Percentiles rank a stretch among this genome's conserved stretches.
Evolutionary conservation across 2,888 invertebrate species (phyloP).

Genomic region (Conops quadrifasciatus): DNA sequence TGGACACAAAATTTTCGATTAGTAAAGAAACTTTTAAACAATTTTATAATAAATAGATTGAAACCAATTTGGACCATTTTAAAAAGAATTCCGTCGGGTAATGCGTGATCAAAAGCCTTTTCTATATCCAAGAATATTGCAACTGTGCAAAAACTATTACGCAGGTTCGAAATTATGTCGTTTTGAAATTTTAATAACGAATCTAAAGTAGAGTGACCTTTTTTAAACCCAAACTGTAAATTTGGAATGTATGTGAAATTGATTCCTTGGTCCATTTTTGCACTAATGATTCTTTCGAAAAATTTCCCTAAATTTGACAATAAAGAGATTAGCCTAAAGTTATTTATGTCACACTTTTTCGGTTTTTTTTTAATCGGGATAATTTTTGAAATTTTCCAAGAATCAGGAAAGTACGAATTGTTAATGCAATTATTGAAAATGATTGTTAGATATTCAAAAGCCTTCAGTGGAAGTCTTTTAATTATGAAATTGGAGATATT

Average conservation of each 20-base stretch:
- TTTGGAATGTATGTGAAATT: slow-evolving; percentile 22
- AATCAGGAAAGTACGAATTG: slow-evolving; percentile 9
- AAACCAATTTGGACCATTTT: slow-evolving; percentile 15
- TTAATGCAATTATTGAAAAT: not conserved
- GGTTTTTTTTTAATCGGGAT: slow-evolving; percentile 14
- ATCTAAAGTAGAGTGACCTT: slow-evolving; percentile 25
- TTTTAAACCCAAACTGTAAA: slow-evolving; percentile 34
- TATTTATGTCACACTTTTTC: slow-evolving; percentile 4
- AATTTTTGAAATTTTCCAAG: slow-evolving; percentile 16
- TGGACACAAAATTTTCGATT: slow-evolving; percentile 26
- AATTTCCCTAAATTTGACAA: too few relatives aligned
- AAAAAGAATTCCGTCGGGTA: slow-evolving; percentile 26
- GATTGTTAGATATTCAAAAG: not conserved
- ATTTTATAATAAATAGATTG: slow-evolving; percentile 6
- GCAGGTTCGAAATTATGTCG: slow-evolving; percentile 32
- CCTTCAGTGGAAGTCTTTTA: not conserved
- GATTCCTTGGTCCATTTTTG: slow-evolving; percentile 19
- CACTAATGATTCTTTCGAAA: slow-evolving; percentile 9
- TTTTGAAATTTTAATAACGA: slow-evolving; percentile 36
- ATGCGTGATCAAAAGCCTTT: slow-evolving; percentile 33
- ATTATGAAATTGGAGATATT: not conserved
- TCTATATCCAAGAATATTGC: slow-evolving; percentile 35
- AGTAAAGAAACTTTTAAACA: slow-evolving; percentile 22
- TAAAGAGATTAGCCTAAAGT: slow-evolving; percentile 16
- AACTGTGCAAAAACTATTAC: slow-evolving; percentile 29